phyloP scores from a whole-genome alignment of 2,797 vertebrate genomes.

The Linurgus olivaceus region DNA sequence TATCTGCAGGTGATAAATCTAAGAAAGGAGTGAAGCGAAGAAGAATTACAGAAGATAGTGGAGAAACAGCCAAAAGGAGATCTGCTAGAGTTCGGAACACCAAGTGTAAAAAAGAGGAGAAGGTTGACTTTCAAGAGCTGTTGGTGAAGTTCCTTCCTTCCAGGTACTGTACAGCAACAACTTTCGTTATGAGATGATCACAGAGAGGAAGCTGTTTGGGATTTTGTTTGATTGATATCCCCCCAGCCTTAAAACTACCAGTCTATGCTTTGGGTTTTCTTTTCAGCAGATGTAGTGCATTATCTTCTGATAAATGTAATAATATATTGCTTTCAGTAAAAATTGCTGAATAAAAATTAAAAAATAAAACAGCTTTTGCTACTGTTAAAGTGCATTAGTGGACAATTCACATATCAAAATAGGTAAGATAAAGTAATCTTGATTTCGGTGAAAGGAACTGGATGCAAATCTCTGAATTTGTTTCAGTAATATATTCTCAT shows the following conservation, averaged over 20 bases:
- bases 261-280: too few relatives aligned
- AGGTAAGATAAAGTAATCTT: neutral
- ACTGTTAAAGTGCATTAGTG: neutral
- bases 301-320: neutral
- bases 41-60: slow-evolving; percentile 86
- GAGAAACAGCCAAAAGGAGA: slow-evolving; percentile 93
- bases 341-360: neutral
- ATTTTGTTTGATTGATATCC: neutral
- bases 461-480: neutral
- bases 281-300: too few relatives aligned
- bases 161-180: slow-evolving; percentile 75
- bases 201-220: neutral
- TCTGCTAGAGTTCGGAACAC: slow-evolving; percentile 97
- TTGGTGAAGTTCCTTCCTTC: slow-evolving; percentile 94
- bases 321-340: neutral
- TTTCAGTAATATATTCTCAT: neutral
- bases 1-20: slow-evolving; percentile 83
- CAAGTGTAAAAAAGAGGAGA: slow-evolving; percentile 98
- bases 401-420: neutral
- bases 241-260: neutral
- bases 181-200: neutral
- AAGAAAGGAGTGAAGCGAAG: slow-evolving; percentile 94
- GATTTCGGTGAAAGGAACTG: neutral
- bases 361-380: neutral
- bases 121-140: slow-evolving; percentile 96